Evolutionary conservation across 1,140 invertebrate species (phyloP), one percentile per base, ranked within the genome.

Genomic region (Dendrolimus punctatus): DNA sequence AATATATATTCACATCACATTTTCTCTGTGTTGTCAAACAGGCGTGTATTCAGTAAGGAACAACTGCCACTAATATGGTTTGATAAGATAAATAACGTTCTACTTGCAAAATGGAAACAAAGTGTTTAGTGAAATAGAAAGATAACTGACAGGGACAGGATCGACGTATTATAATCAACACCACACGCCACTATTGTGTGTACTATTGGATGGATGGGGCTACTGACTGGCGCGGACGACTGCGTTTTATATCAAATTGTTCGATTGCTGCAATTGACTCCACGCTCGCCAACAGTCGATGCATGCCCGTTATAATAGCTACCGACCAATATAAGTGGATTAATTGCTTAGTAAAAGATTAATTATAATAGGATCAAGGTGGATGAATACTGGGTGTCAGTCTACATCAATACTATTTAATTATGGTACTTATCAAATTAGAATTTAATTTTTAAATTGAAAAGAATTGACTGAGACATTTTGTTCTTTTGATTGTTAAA

Each of bases 71-170:
- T 74, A 80, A 71, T 83, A 71, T 69, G 63, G 62, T 52, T 53
- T 55, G 80, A 83, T 83, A 81, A 84, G 78, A 81, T 83, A 79
- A 23, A 10, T 43, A 52, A 49, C 58, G 56, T 60, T 48, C 60
- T 73, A 68, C 76, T 74, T 72, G 66, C 58, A 73, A 71, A 68
- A 73, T 75, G 63, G 57, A 69, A 71, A 77, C 70, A 77, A 72
- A 68, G 60, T 71, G 55, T 63, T 62, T 62, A 60, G 49, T 52
- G 58, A 68, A 64, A 64, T 50, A 66, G 55, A 52, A 54, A 59
- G 55, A 72, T 72, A 66, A 59, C 54, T 67, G 55, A 55, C 40
- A 57, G 56, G 53, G 55, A 55, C 40, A 57, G 56, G 53, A 61
- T 53, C 46, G 51, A 49, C 62, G 57, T 55, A 62, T 57, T 55